Conservation (phyloP, 2,797 vertebrate genomes). For the Poecile montanus region DNA sequence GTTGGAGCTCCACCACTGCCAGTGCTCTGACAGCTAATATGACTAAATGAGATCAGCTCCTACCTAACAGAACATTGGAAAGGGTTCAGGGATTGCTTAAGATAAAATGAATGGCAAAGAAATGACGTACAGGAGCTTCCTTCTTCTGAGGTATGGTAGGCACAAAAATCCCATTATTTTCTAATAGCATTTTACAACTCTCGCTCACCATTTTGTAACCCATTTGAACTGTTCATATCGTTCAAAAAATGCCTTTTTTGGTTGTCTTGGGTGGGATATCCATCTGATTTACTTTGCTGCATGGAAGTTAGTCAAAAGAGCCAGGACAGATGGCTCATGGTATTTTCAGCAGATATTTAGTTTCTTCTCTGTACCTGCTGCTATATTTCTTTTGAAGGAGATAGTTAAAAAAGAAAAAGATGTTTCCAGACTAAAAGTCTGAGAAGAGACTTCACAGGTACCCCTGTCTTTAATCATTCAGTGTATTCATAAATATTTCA, state of each 20-base stretch:
- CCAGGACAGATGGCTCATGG: neutral
- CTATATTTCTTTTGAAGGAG: neutral
- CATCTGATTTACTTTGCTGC: constrained; percentile 37
- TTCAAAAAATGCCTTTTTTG: constrained; percentile 22
- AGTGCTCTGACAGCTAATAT: constrained; percentile 36
- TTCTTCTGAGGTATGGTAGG: constrained; percentile 13
- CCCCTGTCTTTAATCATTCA: neutral
- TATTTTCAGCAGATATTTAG: constrained; percentile 14
- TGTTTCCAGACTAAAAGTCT: neutral
- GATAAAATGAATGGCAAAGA: constrained; percentile 53
- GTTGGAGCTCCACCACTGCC: constrained; percentile 36
- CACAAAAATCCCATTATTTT: constrained; percentile 60
- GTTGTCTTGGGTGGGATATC: constrained; percentile 11
- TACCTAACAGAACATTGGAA: constrained; percentile 1
- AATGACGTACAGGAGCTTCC: neutral
- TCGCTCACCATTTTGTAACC: constrained; percentile 43
- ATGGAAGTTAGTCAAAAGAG: constrained; percentile 47
- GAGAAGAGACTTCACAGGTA: neutral
- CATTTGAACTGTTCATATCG: constrained; percentile 1
- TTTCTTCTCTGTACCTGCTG: neutral
- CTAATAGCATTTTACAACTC: constrained; percentile 38
- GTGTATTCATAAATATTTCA: neutral
- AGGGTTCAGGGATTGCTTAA: constrained; percentile 43
- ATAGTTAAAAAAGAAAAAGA: neutral
- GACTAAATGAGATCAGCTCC: constrained; percentile 31